Evolutionary conservation across 2,797 vertebrate genomes (phyloP).

Genomic region (Gallinago stenura): DNA sequence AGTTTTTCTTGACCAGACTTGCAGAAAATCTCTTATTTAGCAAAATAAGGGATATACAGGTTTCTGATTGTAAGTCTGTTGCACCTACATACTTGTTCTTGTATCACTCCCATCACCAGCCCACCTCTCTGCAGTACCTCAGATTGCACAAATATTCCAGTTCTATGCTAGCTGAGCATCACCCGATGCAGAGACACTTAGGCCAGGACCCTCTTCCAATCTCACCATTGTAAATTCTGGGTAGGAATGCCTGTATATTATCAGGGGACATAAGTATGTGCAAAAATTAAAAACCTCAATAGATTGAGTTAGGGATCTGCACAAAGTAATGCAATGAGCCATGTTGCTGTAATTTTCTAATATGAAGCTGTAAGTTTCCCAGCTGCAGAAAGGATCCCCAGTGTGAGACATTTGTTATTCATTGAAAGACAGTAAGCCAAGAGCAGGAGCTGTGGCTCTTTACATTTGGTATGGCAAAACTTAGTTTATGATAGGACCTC

Average conservation of each 20-base stretch:
- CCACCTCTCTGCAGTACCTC: neutral
- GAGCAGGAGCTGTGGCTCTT: neutral
- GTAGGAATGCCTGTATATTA: neutral
- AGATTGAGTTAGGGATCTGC: neutral
- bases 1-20: neutral
- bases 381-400: neutral
- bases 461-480: neutral
- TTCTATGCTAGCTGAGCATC: neutral
- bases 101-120: neutral
- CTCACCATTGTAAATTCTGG: neutral
- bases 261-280: neutral
- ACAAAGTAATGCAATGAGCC: neutral
- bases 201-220: neutral
- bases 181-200: fast-evolving
- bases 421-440: neutral
- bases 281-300: neutral
- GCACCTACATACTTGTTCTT: neutral
- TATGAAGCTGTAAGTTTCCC: neutral
- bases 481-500: neutral
- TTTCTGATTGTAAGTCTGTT: neutral
- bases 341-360: neutral
- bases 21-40: neutral
- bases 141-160: neutral
- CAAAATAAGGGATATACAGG: neutral
- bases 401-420: neutral